A percentile compares a stretch with the other conserved stretches of the same genome.
Evolutionary conservation across 2,113 vertebrate genomes (phyloP).

Genomic region (Pipra filicauda): DNA sequence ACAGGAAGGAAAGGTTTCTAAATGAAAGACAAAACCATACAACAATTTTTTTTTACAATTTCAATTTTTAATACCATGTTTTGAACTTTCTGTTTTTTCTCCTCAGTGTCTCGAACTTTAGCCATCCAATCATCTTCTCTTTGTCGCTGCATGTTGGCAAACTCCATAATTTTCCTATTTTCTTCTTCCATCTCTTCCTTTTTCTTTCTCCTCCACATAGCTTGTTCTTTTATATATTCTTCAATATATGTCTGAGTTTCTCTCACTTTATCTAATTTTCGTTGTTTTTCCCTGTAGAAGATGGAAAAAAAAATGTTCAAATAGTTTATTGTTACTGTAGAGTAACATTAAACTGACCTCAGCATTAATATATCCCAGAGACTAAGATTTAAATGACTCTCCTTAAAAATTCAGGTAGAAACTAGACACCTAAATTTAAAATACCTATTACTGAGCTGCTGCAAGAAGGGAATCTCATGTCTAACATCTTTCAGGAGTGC

Average conservation of each 20-base stretch:
- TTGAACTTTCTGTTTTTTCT: slow-evolving; percentile 80
- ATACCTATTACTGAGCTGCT: background rate
- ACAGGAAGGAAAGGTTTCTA: background rate
- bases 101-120: slow-evolving; percentile 77
- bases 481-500: background rate
- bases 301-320: background rate
- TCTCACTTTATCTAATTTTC: slow-evolving; percentile 84
- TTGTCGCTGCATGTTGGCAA: slow-evolving; percentile 74
- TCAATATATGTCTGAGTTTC: slow-evolving; percentile 82
- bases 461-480: background rate
- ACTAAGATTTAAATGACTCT: background rate
- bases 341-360: background rate
- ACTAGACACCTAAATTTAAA: background rate
- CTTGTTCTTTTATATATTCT: slow-evolving; percentile 85
- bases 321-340: background rate
- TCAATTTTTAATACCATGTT: slow-evolving; percentile 72
- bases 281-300: slow-evolving; percentile 80
- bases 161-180: slow-evolving; percentile 86
- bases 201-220: slow-evolving; percentile 83
- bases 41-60: background rate
- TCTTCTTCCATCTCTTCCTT: slow-evolving; percentile 88
- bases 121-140: slow-evolving; percentile 78
- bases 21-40: background rate
- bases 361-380: background rate
- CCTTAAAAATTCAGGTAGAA: background rate